Conservation (phyloP, 2,888 invertebrate species). For the Agonopterix heracliana region DNA sequence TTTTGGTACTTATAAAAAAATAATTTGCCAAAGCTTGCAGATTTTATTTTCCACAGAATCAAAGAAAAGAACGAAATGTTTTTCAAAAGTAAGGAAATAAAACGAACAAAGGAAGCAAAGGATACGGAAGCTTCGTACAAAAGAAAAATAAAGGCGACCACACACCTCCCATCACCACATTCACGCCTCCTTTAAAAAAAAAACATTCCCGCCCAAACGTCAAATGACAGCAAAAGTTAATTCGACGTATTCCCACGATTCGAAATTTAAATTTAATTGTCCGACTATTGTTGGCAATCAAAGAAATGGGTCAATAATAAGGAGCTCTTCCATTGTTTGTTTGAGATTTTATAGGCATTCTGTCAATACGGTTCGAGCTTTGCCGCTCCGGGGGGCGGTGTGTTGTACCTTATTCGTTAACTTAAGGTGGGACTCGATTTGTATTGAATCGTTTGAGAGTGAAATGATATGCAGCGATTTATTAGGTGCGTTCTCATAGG, state of each 20-base stretch:
- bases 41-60: no score
- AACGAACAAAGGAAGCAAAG: no score
- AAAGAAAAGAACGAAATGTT: no score
- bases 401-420: conserved; percentile 39
- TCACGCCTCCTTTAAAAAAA: conserved; percentile 41
- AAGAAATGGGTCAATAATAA: conserved; percentile 72
- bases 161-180: conserved; percentile 39
- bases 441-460: conserved; percentile 48
- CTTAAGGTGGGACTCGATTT: conserved; percentile 33
- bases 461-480: conserved; percentile 72
- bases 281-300: conserved; percentile 59
- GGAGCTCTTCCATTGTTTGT: conserved; percentile 63
- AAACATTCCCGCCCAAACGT: conserved; percentile 42
- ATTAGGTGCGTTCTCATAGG: conserved; percentile 61
- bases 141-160: conserved; percentile 1
- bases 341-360: conserved; percentile 69
- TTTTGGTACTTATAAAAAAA: no score
- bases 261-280: conserved; percentile 69
- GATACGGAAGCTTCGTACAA: not conserved
- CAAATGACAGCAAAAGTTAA: conserved; percentile 62
- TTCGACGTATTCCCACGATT: conserved; percentile 66
- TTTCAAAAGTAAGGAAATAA: no score
- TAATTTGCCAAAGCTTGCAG: no score
- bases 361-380: conserved; percentile 58
- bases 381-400: conserved; percentile 43